Percentiles rank a stretch among this genome's conserved stretches.
These are phyloP conservation scores for Ambastaia sidthimunki DNA, from an alignment of 2,797 vertebrate genomes.

Conservation along the genomic window DNA sequence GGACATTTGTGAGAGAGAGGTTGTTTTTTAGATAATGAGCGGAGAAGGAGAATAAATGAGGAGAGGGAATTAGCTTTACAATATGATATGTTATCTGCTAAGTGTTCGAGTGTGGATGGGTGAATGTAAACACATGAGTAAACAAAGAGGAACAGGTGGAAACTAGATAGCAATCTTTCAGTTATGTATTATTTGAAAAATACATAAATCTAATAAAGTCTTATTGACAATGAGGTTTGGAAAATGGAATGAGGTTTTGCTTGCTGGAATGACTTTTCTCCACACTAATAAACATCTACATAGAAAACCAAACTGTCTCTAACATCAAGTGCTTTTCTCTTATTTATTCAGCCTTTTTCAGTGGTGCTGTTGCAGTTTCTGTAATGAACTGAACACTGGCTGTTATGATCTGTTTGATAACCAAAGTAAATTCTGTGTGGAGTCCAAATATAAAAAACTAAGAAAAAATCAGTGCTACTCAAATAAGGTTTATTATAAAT, in stretches of 20 bases:
- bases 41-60: not conserved
- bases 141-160: slow-evolving; percentile 23
- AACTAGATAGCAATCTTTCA: slow-evolving; percentile 3
- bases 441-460: slow-evolving; percentile 22
- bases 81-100: not conserved
- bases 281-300: slow-evolving; percentile 64
- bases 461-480: slow-evolving; percentile 29
- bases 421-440: slow-evolving; percentile 2
- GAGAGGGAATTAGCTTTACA: not conserved
- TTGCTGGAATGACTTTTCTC: slow-evolving; percentile 72
- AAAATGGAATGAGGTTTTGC: slow-evolving; percentile 73
- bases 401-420: slow-evolving; percentile 29
- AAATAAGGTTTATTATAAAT: not conserved
- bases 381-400: slow-evolving; percentile 3
- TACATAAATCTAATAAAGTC: slow-evolving; percentile 64
- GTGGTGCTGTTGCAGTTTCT: slow-evolving; percentile 22
- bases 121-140: slow-evolving; percentile 19
- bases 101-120: not conserved
- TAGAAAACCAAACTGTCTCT: slow-evolving; percentile 60
- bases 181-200: slow-evolving; percentile 47
- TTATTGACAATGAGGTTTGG: slow-evolving; percentile 68
- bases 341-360: slow-evolving; percentile 38
- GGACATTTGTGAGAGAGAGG: not conserved
- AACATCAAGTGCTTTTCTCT: slow-evolving; percentile 43
- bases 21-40: slow-evolving; percentile 5